Evolutionary conservation across 2,888 invertebrate species (phyloP), one percentile per base, ranked within the genome.

Genomic region (Leucozona laternaria): DNA sequence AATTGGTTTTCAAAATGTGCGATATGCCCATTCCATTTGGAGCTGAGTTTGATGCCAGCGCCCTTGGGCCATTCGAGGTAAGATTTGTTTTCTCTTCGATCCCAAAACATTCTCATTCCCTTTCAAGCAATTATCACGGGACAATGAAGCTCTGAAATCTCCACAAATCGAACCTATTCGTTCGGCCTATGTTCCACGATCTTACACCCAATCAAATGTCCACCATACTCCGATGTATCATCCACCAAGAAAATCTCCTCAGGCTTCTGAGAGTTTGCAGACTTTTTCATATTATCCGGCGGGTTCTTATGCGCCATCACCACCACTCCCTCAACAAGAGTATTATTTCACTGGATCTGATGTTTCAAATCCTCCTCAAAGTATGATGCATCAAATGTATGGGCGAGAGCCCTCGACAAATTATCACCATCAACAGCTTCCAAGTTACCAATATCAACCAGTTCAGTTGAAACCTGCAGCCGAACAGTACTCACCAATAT

Each of bases 21-120:
- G 79, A 79, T 31, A n/a, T 76, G 25, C 50, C 60, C 5, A 75
- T 77, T 53, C 20, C 81, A 20, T 77, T 31, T 2, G 90, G 90
- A 83, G 88, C 89, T 75, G 91, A 91, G 53, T 91, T 90, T 78
- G 91, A 90, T 83, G 90, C 91, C 4, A 40, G 37, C 13, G 90
- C 90, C 48, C 89, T 90, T 79, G 91, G 90, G 88, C 89, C 91
- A 60, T 90, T 90, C 82, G 91, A 91, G 91, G 91, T 91, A 88
- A 90, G 90, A 58, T 37, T 28, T 6, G 17, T 15, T 10, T 17
- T 43, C n/a, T n/a, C 10, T 7, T 4, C 17, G n/a, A 4, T 22
- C 7, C 0, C 10, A 5, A 60, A 10, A n/a, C 3, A 48, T 45
- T 45, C 25, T 31, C 45, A 48, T 60, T 34, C 17, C 45, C 45